These are phyloP conservation scores for Siniperca obscura DNA, from an alignment of 2,797 vertebrate species.

Conservation along the genomic window DNA sequence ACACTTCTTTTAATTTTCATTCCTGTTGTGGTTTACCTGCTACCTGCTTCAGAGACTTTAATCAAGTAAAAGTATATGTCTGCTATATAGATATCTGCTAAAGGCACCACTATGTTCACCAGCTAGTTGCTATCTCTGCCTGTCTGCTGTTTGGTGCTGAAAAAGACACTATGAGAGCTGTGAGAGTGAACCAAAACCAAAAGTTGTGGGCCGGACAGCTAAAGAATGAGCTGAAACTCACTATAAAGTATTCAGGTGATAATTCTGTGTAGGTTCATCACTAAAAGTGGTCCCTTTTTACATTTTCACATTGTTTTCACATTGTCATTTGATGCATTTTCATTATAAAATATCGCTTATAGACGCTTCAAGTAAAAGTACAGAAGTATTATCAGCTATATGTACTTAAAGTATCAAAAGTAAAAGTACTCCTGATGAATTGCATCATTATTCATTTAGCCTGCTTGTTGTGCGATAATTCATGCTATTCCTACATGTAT, in stretches of 20 bases:
- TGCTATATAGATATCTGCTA: not conserved
- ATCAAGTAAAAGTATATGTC: not conserved
- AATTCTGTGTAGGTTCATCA: no score
- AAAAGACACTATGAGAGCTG: no score
- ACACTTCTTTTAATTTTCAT: conserved; percentile 1
- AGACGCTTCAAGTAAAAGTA: no score
- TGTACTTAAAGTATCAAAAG: no score
- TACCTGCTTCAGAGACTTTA: not conserved
- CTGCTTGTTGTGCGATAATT: conserved; percentile 22
- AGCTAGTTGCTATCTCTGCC: no score
- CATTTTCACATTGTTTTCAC: no score
- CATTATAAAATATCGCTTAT: no score
- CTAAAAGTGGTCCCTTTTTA: no score
- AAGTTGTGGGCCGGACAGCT: not conserved
- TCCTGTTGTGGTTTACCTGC: conserved; percentile 1
- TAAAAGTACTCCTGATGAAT: not conserved
- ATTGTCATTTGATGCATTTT: no score
- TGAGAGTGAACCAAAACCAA: no score
- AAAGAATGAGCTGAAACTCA: not conserved
- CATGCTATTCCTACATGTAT: conserved; percentile 18
- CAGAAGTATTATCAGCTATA: no score
- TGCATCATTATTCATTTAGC: conserved; percentile 29
- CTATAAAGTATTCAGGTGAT: not conserved
- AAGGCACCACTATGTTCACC: not conserved
- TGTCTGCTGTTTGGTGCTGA: no score